These are phyloP conservation scores for Eurosta solidaginis DNA, from an alignment of 1,140 invertebrate species.

Conservation along the genomic window DNA sequence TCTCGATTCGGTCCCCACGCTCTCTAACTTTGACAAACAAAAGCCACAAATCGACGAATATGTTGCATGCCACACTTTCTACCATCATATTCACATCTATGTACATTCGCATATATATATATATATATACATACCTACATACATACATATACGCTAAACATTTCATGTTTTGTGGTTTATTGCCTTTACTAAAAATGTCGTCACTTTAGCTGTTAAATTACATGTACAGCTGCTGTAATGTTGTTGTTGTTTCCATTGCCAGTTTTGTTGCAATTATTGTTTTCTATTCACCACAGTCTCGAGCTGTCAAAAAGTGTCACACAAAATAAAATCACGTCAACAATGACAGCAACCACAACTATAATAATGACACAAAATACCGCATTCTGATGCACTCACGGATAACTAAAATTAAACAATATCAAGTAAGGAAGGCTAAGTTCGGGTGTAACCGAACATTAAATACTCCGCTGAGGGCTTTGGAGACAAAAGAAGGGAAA, in stretches of 20 bases:
- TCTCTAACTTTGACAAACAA: too few relatives aligned
- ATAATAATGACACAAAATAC: not conserved
- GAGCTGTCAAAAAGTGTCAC: constrained; percentile 19
- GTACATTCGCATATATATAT: too few relatives aligned
- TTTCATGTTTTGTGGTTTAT: constrained; percentile 14
- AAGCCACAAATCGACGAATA: too few relatives aligned
- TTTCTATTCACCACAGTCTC: not conserved
- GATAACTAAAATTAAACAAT: not conserved
- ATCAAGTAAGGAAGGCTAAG: not conserved
- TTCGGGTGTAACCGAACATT: not conserved
- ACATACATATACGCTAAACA: too few relatives aligned
- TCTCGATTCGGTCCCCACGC: too few relatives aligned
- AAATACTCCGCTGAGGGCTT: too few relatives aligned
- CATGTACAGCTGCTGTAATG: not conserved
- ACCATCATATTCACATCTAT: too few relatives aligned
- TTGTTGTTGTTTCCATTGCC: not conserved
- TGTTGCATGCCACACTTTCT: too few relatives aligned
- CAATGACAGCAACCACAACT: not conserved
- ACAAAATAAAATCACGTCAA: not conserved
- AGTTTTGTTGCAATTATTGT: not conserved
- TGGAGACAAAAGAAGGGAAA: too few relatives aligned
- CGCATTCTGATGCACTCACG: too few relatives aligned
- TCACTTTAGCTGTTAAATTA: not conserved
- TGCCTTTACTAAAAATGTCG: not conserved
- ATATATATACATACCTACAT: not conserved